These are phyloP conservation scores for Diabrotica balteata DNA, from an alignment of 2,888 invertebrate genomes.

Conservation along the genomic window DNA sequence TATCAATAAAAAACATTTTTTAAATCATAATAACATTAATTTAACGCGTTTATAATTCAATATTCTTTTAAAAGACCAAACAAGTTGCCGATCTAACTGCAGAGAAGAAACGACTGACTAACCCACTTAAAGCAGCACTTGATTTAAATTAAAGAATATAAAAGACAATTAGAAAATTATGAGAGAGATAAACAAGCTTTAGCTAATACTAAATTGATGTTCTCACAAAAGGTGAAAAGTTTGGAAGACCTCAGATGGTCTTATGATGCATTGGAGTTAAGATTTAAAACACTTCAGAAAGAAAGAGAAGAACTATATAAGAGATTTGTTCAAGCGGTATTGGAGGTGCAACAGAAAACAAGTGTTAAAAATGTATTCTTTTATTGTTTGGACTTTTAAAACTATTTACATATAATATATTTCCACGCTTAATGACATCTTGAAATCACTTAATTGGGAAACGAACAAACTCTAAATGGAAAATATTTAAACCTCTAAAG, in stretches of 20 bases:
- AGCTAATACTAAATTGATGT: conserved; percentile 64
- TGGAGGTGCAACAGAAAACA: conserved; percentile 88
- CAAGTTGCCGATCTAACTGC: conserved; percentile 70
- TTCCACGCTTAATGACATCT: too few relatives aligned
- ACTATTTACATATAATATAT: too few relatives aligned
- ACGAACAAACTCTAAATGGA: too few relatives aligned
- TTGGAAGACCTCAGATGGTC: conserved; percentile 70
- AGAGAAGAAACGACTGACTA: conserved; percentile 77
- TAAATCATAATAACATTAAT: too few relatives aligned
- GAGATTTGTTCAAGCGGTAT: conserved; percentile 81
- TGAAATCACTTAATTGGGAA: too few relatives aligned
- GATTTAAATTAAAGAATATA: conserved; percentile 75
- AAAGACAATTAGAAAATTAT: conserved; percentile 81
- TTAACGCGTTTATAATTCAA: too few relatives aligned
- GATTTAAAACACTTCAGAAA: conserved; percentile 75
- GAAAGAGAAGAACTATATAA: conserved; percentile 82
- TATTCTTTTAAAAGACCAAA: conserved; percentile 65
- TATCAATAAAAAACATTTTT: too few relatives aligned
- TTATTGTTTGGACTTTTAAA: too few relatives aligned
- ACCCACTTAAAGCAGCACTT: conserved; percentile 76
- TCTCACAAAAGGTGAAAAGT: conserved; percentile 63
- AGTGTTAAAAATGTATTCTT: too few relatives aligned
- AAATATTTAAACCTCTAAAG: too few relatives aligned
- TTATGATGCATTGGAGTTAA: conserved; percentile 74
- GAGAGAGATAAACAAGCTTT: conserved; percentile 79